phyloP scores from a whole-genome alignment of 2,888 invertebrate genomes.

The Orgyia antiqua region DNA sequence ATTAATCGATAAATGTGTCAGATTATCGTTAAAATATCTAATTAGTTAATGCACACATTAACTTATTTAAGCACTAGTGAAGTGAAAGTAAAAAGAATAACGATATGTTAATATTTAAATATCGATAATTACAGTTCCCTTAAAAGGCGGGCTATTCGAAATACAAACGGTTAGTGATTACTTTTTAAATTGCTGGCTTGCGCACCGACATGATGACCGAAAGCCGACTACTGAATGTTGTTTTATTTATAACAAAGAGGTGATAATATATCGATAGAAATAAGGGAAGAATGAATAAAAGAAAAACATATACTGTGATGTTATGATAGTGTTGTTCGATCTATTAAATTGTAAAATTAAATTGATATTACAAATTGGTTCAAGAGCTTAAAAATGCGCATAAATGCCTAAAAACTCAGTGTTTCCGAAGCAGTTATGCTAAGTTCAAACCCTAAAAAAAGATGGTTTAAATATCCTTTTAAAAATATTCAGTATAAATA shows the following conservation, averaged over 20 bases:
- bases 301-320: too few species aligned
- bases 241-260: conserved; percentile 41
- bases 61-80: conserved; percentile 31
- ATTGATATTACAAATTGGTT: too few species aligned
- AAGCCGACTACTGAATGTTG: conserved; percentile 43
- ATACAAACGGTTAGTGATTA: conserved; percentile 59
- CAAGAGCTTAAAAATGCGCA: too few species aligned
- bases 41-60: conserved; percentile 11
- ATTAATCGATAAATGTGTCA: conserved; percentile 12
- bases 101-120: conserved; percentile 56
- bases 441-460: too few species aligned
- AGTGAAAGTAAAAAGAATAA: conserved; percentile 54
- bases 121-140: conserved; percentile 64
- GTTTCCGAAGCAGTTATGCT: too few species aligned
- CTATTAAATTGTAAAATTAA: too few species aligned
- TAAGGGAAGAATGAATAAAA: too few species aligned
- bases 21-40: conserved; percentile 15
- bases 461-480: too few species aligned
- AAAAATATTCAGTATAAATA: too few species aligned
- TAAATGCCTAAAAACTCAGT: too few species aligned
- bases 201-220: conserved; percentile 33
- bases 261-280: conserved; percentile 17
- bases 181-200: conserved; percentile 63
- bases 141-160: conserved; percentile 58
- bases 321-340: too few species aligned